Conservation (phyloP, 2,113 vertebrate genomes). For the Tragelaphus imberbis region DNA sequence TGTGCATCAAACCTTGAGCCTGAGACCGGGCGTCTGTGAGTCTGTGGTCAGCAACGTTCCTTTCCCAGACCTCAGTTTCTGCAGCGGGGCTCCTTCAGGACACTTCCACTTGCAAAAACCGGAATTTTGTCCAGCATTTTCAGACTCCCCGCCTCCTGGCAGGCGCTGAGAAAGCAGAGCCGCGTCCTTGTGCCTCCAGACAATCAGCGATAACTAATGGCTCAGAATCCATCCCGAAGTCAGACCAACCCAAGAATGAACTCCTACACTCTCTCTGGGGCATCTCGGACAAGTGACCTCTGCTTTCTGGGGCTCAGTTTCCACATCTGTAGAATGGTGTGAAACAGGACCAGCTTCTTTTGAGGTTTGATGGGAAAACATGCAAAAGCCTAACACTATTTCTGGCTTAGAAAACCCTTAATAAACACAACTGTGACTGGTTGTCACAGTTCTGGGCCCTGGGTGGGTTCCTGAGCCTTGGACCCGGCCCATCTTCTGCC, state of each 20-base stretch:
- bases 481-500: background rate
- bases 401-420: background rate
- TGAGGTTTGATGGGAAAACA: background rate
- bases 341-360: background rate
- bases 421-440: background rate
- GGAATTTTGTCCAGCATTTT: background rate
- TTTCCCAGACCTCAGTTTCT: slow-evolving; percentile 85
- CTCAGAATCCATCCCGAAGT: background rate
- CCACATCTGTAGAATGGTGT: background rate
- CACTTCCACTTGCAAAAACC: background rate
- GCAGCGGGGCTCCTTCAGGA: slow-evolving; percentile 34
- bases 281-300: background rate
- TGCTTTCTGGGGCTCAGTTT: background rate
- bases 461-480: background rate
- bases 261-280: background rate
- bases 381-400: background rate
- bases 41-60: slow-evolving; percentile 81
- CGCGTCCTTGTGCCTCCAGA: slow-evolving; percentile 81
- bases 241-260: background rate
- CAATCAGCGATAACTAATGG: background rate
- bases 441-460: background rate
- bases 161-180: slow-evolving; percentile 63
- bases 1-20: background rate
- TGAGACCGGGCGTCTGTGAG: slow-evolving; percentile 36
- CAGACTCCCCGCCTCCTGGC: background rate